A percentile compares a stretch with the other conserved stretches of the same genome.
These are phyloP conservation scores for Rotaria socialis DNA, from an alignment of 2,888 invertebrate genomes.

Conservation along the genomic window DNA sequence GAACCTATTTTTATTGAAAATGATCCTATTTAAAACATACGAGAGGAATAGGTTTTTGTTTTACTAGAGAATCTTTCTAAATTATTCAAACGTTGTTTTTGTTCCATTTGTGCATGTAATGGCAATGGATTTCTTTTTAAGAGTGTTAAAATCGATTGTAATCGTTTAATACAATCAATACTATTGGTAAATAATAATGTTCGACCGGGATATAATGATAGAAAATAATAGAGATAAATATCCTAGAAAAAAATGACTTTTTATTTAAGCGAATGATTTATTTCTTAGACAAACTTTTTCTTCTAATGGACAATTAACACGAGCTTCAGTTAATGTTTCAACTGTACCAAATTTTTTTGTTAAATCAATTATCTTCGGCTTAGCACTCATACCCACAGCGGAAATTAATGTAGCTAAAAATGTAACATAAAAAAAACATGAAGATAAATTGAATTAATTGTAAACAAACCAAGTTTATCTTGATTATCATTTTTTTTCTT, in stretches of 20 bases:
- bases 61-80: conserved; percentile 70
- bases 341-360: conserved; percentile 78
- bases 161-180: conserved; percentile 81
- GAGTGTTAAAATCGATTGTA: conserved; percentile 62
- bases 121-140: conserved; percentile 60
- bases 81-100: conserved; percentile 84
- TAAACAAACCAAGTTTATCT: conserved; percentile 59
- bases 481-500: conserved; percentile 51
- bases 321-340: conserved; percentile 74
- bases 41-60: neutral
- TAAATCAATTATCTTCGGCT: conserved; percentile 87
- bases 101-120: conserved; percentile 73
- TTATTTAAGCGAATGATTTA: neutral
- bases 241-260: conserved; percentile 65
- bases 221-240: conserved; percentile 77
- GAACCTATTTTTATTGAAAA: conserved; percentile 51
- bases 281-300: conserved; percentile 53
- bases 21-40: neutral
- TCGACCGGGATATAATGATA: conserved; percentile 80
- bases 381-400: conserved; percentile 64
- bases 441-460: conserved; percentile 8
- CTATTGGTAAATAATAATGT: conserved; percentile 78
- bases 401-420: conserved; percentile 15
- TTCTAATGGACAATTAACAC: conserved; percentile 64
- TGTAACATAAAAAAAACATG: neutral